phyloP scores from a whole-genome alignment of 2,113 vertebrate species.

The Oxygymnocypris stewartii region DNA sequence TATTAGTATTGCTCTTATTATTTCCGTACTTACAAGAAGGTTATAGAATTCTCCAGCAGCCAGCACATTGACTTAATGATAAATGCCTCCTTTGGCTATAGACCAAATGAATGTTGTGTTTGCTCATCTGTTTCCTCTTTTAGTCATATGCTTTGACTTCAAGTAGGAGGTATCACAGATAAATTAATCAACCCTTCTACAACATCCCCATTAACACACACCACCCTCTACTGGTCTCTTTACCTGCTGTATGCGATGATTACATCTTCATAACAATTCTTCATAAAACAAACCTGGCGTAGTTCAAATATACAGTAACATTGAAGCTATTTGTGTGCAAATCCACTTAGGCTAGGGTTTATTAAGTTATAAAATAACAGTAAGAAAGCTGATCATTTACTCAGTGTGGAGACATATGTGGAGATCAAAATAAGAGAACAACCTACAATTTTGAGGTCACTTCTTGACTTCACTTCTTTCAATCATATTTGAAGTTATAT shows the following conservation, averaged over 20 bases:
- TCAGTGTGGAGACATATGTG: background rate
- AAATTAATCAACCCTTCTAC: background rate
- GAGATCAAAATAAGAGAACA: background rate
- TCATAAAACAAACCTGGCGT: background rate
- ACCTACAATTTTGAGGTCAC: too few relatives aligned
- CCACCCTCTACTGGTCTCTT: constrained; percentile 12
- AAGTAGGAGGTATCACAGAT: background rate
- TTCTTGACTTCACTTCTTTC: too few relatives aligned
- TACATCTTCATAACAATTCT: background rate
- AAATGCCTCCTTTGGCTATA: background rate
- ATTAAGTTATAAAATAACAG: background rate
- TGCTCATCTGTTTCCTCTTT: constrained; percentile 12
- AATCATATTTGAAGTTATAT: too few relatives aligned
- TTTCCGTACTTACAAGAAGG: background rate
- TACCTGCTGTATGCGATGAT: background rate
- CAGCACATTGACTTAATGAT: background rate
- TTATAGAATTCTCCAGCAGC: background rate
- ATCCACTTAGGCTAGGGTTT: background rate
- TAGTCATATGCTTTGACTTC: background rate
- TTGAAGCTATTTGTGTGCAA: background rate
- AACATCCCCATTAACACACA: constrained; percentile 5
- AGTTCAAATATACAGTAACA: background rate
- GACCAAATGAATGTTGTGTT: background rate
- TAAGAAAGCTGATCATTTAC: background rate
- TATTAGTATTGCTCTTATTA: background rate